A percentile compares a stretch with the other conserved stretches of the same genome.
These are phyloP conservation scores for Andrena hattorfiana DNA, from an alignment of 2,888 invertebrate species.

Conservation along the genomic window DNA sequence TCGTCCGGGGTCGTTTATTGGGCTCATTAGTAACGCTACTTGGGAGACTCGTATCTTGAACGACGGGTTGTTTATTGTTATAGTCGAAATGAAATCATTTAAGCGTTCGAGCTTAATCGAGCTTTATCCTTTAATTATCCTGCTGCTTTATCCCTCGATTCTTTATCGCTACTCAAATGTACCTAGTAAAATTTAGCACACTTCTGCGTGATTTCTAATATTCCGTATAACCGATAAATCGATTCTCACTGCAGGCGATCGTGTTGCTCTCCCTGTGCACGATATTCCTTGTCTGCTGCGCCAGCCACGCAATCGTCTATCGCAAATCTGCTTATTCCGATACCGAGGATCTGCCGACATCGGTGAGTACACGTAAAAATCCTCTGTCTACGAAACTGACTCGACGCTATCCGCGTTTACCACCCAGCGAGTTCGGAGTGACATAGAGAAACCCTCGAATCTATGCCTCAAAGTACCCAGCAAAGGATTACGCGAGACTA, in stretches of 20 bases:
- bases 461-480: too few relatives aligned
- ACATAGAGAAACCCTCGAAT: too few relatives aligned
- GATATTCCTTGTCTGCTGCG: slow-evolving; percentile 58
- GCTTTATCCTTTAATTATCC: too few relatives aligned
- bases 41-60: not conserved
- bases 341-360: slow-evolving; percentile 22
- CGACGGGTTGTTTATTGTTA: not conserved
- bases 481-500: too few relatives aligned
- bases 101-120: not conserved
- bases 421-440: not conserved
- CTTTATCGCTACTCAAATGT: not conserved
- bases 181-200: too few relatives aligned
- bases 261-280: slow-evolving; percentile 52
- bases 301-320: slow-evolving; percentile 57
- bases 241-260: slow-evolving; percentile 54
- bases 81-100: not conserved
- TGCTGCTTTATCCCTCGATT: too few relatives aligned
- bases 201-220: not conserved
- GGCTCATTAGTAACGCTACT: not conserved
- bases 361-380: slow-evolving; percentile 54
- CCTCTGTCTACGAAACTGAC: slow-evolving; percentile 8
- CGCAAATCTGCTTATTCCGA: slow-evolving; percentile 59
- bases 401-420: not conserved
- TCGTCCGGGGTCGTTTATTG: not conserved
- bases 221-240: slow-evolving; percentile 24